Evolutionary conservation across 2,888 invertebrate species (phyloP).

Genomic region (Biston betularia): DNA sequence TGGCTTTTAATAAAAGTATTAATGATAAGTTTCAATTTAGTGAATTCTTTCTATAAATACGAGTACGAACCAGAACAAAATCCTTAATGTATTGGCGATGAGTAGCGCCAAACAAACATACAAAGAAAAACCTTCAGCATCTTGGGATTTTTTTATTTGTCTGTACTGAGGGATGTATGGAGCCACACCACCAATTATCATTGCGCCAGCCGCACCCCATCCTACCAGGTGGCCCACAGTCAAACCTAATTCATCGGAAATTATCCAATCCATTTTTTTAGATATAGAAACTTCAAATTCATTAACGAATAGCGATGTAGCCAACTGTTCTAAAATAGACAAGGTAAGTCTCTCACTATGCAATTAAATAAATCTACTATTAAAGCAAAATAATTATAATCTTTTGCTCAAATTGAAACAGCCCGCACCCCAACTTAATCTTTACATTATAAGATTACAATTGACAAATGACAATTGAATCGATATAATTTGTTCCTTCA

Average conservation of each 20-base stretch:
- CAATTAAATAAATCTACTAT: conserved; percentile 13
- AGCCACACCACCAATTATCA: conserved; percentile 97
- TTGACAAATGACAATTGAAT: conserved; percentile 32
- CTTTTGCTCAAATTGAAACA: conserved; percentile 14
- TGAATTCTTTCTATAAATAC: background rate
- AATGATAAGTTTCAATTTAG: background rate
- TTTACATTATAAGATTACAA: conserved; percentile 4
- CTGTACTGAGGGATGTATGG: conserved; percentile 98
- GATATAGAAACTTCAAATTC: conserved; percentile 13
- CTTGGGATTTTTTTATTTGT: conserved; percentile 95
- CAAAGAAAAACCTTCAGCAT: conserved; percentile 98
- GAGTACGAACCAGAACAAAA: conserved; percentile 96
- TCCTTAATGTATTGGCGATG: conserved; percentile 98
- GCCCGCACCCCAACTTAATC: conserved; percentile 9
- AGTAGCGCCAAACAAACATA: conserved; percentile 98
- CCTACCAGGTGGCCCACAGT: conserved; percentile 92
- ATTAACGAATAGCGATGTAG: conserved; percentile 3
- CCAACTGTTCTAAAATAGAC: conserved; percentile 6
- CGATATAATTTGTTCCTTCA: conserved; percentile 4
- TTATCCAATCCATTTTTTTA: conserved; percentile 90
- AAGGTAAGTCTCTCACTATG: conserved; percentile 4
- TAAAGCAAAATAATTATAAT: conserved; percentile 1
- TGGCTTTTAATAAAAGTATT: conserved; percentile 15
- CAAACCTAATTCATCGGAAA: conserved; percentile 90
- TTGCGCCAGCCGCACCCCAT: conserved; percentile 94